Conservation (phyloP, 2,797 vertebrate genomes). For the Anguilla pacifica region DNA sequence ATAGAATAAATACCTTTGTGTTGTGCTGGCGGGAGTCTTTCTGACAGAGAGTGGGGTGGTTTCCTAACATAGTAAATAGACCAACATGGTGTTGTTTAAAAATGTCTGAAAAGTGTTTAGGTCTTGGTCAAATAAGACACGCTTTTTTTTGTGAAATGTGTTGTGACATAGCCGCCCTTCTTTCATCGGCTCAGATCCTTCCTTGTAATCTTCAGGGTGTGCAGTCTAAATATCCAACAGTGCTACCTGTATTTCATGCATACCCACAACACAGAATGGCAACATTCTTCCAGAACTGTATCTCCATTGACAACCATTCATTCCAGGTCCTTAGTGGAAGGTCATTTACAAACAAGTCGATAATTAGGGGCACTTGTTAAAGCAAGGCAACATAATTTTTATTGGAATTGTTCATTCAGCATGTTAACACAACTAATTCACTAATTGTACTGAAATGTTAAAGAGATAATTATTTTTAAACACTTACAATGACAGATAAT, state of each 20-base stretch:
- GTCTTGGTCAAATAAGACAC: neutral
- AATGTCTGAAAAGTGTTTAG: conserved; percentile 11
- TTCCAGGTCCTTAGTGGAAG: neutral
- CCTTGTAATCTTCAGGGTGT: neutral
- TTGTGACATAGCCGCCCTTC: neutral
- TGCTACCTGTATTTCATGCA: neutral
- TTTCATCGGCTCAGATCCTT: neutral
- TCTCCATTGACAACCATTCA: neutral
- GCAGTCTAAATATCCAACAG: conserved; percentile 6
- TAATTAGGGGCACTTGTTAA: neutral
- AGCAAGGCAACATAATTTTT: neutral
- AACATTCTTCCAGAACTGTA: neutral
- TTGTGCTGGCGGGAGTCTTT: conserved; percentile 32
- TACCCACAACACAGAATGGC: neutral
- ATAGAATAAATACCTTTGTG: conserved; percentile 36
- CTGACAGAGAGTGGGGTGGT: neutral
- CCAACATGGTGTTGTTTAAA: conserved; percentile 8
- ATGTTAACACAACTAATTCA: neutral
- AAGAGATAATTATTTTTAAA: neutral
- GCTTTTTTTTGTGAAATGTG: neutral
- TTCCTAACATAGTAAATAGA: conserved; percentile 7
- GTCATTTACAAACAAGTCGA: neutral
- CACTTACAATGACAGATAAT: neutral
- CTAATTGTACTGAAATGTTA: neutral
- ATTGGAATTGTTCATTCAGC: neutral